Base-by-base conservation (phyloP, 2,888 invertebrate genomes). In the Amblyteles armatorius region DNA sequence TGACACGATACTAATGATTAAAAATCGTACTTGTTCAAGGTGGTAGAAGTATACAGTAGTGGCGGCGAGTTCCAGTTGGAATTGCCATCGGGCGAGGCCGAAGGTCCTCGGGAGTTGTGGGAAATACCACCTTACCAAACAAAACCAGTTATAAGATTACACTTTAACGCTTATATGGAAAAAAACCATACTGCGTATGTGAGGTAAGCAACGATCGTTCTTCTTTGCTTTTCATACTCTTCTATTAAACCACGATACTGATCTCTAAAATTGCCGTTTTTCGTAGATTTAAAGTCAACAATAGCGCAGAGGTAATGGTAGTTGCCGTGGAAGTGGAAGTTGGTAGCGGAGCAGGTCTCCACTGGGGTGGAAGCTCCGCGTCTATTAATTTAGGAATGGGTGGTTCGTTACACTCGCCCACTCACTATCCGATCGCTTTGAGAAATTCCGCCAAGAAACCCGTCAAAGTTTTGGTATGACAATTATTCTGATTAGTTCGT, bases 51-150 rank as follows among this genome's bases (percentile, higher is more conserved):
- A 88, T 97, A 97, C 94, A 97, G 97, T 92, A 98, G 98, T 93
- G 98, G 98, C 83, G 97, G 97, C 72, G 97, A 98, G 92, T 97
- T 99, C 94, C 97, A 97, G 94, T 95, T 99, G 90, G 98, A 98
- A 94, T 94, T 98, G 92, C 98, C 99, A 82, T 95, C 94, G 83
- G 97, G 97, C 74, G 96, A 96, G 86, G 95, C 95, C 83, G 97
- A 97, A 92, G 98, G 97, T 78, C 96, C 97, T 73, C 97, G 97
- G 91, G 96, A 96, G 90, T 94, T 98, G 90, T 99, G 99, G 99
- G 96, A 97, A 93, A 97, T 99, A 92, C 97, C 98, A 90, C 98
- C 99, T 80, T 97, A 97, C 94, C 96, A 97, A 93, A 96, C 97
- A 65, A 98, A 98, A 94, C 96, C 98, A 86, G 96, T 99, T 83